Base-by-base conservation (phyloP, 2,888 invertebrate species). In the Drosophila leonis region DNA sequence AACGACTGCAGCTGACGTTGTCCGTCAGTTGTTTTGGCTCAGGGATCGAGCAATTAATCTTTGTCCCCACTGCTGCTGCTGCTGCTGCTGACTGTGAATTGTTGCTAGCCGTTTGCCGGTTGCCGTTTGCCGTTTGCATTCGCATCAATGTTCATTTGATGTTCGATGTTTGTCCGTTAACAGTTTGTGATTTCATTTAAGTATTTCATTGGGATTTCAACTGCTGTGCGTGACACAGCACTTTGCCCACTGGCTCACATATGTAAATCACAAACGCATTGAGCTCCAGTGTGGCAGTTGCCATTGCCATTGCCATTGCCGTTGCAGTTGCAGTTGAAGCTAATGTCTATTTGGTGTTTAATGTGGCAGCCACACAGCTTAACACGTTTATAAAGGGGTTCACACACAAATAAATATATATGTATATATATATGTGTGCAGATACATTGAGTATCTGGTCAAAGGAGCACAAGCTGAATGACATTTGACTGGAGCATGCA, bases 331-430 rank as follows among this genome's bases (percentile, higher is more conserved):
- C 65, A 46, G 42, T 46, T 67, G 69, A 78, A 63, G 82, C 82
- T 81, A 89, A 87, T 89, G 82, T 71, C 75, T 82, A 75, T 81
- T 89, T 82, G 79, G 88, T 89, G 88, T 78, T 84, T 72, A 72
- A 82, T 81, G 74, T 70, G 65, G 65, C 78, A 66, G 77, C 81
- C 72, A 77, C 66, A 77, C 81, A 80, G 80, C 81, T 80, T 83
- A 75, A 65, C 84, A 77, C 84, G 61, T 82, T 70, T 61, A 70
- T 80, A 61, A 62, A 75, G 57, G 39, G n/a, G n/a, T 24, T 41
- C 24, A 44, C 31, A 49, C 48, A 59, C n/a, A 31, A 13, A 27
- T 31, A 52, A 41, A 56, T 4, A 10, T 5, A 39, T 12, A 33
- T 4, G n/a, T 39, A 55, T 4, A 20, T 29, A 39, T n/a, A 35